phyloP scores from a whole-genome alignment of 1,140 invertebrate species.

The Caenorhabditis briggsae region DNA sequence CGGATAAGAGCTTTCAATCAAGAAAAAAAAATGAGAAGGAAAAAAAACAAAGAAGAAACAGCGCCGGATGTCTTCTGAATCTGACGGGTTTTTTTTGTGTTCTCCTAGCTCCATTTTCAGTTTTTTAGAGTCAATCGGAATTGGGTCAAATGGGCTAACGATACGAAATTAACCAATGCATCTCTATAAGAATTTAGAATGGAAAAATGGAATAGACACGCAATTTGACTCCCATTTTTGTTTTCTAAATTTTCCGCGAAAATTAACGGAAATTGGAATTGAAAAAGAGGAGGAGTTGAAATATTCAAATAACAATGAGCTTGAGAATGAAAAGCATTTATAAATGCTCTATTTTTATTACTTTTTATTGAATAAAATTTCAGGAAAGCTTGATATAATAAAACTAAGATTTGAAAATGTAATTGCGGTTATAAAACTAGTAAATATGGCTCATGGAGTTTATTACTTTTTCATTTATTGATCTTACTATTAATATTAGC shows the following conservation, averaged over 20 bases:
- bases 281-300: too few relatives aligned
- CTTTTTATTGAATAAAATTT: too few relatives aligned
- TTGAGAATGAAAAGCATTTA: too few relatives aligned
- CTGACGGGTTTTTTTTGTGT: slow-evolving; percentile 23
- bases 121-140: slow-evolving; percentile 4
- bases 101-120: not conserved
- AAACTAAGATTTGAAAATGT: too few relatives aligned
- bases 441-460: too few relatives aligned
- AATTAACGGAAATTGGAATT: not conserved
- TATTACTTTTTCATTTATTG: too few relatives aligned
- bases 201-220: slow-evolving; percentile 24
- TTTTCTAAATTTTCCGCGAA: not conserved
- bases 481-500: too few relatives aligned
- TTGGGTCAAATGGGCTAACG: not conserved
- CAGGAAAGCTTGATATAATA: too few relatives aligned
- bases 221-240: not conserved
- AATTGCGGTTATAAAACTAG: too few relatives aligned
- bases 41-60: slow-evolving; percentile 42
- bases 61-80: slow-evolving; percentile 53
- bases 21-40: not conserved
- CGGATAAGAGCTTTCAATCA: slow-evolving; percentile 2
- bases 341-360: too few relatives aligned
- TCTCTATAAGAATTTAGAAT: slow-evolving; percentile 11
- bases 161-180: slow-evolving; percentile 40
- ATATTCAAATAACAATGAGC: too few relatives aligned